Conservation (phyloP, 2,888 invertebrate genomes). For the Drosophila formosana region DNA sequence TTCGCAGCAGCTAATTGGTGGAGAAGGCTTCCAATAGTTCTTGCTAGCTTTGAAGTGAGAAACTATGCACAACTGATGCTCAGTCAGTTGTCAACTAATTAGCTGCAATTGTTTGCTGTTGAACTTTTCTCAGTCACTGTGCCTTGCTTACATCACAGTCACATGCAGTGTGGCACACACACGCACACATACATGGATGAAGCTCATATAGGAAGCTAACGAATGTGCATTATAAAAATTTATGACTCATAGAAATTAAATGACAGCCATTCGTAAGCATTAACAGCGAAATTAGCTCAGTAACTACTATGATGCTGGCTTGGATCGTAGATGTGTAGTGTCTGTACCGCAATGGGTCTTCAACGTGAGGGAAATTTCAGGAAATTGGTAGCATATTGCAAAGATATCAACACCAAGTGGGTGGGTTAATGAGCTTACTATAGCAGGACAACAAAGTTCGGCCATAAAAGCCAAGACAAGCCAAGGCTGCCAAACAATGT, state of each 20-base stretch:
- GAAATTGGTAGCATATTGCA: conserved; percentile 36
- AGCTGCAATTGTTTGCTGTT: conserved; percentile 40
- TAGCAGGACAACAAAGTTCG: conserved; percentile 31
- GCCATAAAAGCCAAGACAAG: conserved; percentile 14
- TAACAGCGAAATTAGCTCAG: conserved; percentile 66
- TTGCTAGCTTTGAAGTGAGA: background rate
- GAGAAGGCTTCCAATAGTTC: background rate
- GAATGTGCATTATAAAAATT: conserved; percentile 65
- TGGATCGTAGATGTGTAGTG: conserved; percentile 13
- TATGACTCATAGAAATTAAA: conserved; percentile 74
- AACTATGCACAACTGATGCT: background rate
- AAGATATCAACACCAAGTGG: conserved; percentile 16
- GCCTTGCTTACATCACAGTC: conserved; percentile 41
- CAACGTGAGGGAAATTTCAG: conserved; percentile 4
- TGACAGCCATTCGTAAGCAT: conserved; percentile 72
- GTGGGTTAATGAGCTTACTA: conserved; percentile 38
- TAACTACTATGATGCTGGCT: conserved; percentile 16
- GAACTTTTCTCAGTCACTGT: conserved; percentile 44
- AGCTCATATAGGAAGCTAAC: conserved; percentile 24
- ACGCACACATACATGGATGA: background rate
- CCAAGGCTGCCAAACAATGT: conserved; percentile 5
- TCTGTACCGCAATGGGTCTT: conserved; percentile 2
- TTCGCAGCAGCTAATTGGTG: background rate
- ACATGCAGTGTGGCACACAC: conserved; percentile 33
- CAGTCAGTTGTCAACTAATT: conserved; percentile 42